These are phyloP conservation scores for Penaeus monodon DNA, from an alignment of 2,888 invertebrate genomes.

Conservation along the genomic window DNA sequence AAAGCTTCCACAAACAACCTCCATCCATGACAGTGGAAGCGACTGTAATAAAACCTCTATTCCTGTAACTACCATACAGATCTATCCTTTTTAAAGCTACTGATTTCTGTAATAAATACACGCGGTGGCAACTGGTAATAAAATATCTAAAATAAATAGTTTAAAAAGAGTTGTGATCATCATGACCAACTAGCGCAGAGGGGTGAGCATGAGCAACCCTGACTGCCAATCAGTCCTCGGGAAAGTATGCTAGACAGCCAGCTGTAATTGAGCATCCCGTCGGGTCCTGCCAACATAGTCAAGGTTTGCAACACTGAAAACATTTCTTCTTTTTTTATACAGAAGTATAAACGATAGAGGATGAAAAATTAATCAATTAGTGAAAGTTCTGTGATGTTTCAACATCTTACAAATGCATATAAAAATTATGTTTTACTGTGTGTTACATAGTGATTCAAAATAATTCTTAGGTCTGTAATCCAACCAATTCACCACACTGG, in stretches of 20 bases:
- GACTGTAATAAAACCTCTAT: too few species aligned
- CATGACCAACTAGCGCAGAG: too few species aligned
- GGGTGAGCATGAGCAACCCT: background rate
- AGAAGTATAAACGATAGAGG: background rate
- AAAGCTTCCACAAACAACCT: too few species aligned
- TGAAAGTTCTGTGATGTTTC: background rate
- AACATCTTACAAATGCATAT: background rate
- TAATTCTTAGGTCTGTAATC: background rate
- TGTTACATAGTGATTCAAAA: conserved; percentile 7
- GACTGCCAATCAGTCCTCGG: conserved; percentile 28
- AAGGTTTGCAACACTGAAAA: conserved; percentile 21
- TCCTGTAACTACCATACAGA: too few species aligned
- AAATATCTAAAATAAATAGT: too few species aligned
- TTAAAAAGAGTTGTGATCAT: too few species aligned
- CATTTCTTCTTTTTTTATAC: background rate
- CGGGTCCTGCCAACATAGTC: conserved; percentile 42
- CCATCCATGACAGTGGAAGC: too few species aligned
- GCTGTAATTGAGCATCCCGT: conserved; percentile 50
- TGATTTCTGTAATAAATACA: too few species aligned
- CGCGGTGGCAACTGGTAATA: too few species aligned
- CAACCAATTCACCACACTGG: background rate
- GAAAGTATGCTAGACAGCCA: conserved; percentile 41
- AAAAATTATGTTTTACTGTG: conserved; percentile 9
- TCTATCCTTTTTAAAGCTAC: too few species aligned
- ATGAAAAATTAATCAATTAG: conserved; percentile 15